These are phyloP conservation scores for Sepiola atlantica DNA, from an alignment of 2,888 invertebrate species.

Conservation along the genomic window DNA sequence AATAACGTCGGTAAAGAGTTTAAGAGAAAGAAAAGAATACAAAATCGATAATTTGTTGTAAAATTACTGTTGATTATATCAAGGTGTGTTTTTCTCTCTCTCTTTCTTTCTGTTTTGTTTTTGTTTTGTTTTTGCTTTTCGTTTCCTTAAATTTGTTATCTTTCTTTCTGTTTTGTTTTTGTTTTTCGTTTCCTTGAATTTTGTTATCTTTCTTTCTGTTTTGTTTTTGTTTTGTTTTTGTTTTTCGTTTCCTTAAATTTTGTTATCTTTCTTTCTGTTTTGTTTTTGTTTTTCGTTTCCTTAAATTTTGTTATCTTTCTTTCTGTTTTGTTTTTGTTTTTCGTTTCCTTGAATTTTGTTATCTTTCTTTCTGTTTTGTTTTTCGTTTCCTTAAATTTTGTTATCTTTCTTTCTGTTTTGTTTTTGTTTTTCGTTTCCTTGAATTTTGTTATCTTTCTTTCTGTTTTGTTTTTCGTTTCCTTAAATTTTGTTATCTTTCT, in stretches of 20 bases:
- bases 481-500: background rate
- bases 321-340: no score
- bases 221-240: background rate
- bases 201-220: no score
- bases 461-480: background rate
- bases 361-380: no score
- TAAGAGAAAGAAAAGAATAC: background rate
- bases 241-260: background rate
- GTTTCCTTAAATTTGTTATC: background rate
- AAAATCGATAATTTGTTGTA: background rate
- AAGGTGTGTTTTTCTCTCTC: background rate
- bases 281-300: background rate
- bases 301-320: background rate
- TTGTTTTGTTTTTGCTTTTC: background rate
- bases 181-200: background rate
- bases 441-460: background rate
- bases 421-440: background rate
- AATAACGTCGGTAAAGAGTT: background rate
- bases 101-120: no score
- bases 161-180: background rate
- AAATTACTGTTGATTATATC: background rate
- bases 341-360: background rate
- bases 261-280: no score
- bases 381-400: background rate
- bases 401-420: no score